Conservation (phyloP, 2,888 invertebrate species). For the Cacoxenus indagator region DNA sequence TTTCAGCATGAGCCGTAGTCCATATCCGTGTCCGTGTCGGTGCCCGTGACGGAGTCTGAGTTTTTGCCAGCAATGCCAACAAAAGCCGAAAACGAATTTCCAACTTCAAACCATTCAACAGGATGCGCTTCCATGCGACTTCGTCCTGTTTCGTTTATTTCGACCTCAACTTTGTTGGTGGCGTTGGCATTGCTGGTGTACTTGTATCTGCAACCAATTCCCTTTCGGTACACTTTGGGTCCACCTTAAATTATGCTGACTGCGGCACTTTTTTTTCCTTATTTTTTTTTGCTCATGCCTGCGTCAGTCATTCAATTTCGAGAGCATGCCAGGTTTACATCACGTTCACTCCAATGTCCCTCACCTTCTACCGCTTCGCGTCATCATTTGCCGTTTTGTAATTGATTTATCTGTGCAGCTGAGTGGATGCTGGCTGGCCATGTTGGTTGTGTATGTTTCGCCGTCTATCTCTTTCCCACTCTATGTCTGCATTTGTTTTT, state of each 20-base stretch:
- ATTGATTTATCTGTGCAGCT: conserved; percentile 12
- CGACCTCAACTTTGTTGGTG: not conserved
- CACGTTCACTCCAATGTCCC: not conserved
- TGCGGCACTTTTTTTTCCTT: conserved; percentile 36
- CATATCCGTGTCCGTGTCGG: not conserved
- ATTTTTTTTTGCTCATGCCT: not conserved
- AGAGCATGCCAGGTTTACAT: not conserved
- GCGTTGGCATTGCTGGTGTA: not conserved
- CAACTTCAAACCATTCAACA: conserved; percentile 26
- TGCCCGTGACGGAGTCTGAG: not conserved
- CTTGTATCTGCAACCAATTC: not conserved
- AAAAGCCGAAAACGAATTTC: conserved; percentile 35
- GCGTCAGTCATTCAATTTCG: conserved; percentile 11
- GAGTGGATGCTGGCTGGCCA: conserved; percentile 3
- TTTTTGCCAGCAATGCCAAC: conserved; percentile 17
- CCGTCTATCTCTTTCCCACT: not conserved
- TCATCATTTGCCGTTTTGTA: conserved; percentile 9
- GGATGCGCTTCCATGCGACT: conserved; percentile 3
- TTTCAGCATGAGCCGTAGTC: not conserved
- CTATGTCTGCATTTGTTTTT: not conserved
- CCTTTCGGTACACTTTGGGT: not conserved
- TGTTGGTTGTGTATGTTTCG: not conserved
- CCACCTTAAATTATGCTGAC: conserved; percentile 35
- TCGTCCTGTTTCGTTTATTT: not conserved
- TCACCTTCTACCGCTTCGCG: not conserved